These are phyloP conservation scores for Lepilemur ruficaudatus DNA, from an alignment of 2,797 vertebrate species.

Conservation along the genomic window DNA sequence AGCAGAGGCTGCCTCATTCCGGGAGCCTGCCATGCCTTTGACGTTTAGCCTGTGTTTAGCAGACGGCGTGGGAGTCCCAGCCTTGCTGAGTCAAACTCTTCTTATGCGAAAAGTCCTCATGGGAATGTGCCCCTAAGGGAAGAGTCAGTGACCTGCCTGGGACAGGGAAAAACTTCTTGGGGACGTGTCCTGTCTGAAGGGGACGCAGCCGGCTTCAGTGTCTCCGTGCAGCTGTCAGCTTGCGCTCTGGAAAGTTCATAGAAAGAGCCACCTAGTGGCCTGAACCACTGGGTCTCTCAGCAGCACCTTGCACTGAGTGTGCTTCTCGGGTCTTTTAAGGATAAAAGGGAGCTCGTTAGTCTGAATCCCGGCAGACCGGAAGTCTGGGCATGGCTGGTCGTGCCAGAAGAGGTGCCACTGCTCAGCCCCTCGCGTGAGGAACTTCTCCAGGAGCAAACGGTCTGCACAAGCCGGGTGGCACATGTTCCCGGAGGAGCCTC, in stretches of 20 bases:
- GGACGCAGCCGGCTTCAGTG: background rate
- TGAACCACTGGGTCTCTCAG: background rate
- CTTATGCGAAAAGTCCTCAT: background rate
- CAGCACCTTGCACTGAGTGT: background rate
- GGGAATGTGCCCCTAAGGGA: background rate
- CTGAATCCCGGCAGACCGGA: background rate
- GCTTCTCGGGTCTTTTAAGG: background rate
- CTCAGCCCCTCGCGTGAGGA: background rate
- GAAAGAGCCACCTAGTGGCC: slow-evolving; percentile 19
- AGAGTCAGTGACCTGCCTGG: background rate
- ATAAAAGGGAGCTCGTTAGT: background rate
- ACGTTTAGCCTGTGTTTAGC: too few relatives aligned
- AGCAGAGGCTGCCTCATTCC: background rate
- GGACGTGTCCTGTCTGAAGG: background rate
- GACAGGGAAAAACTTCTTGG: background rate
- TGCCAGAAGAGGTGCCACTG: background rate
- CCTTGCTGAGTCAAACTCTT: background rate
- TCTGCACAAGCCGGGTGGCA: background rate
- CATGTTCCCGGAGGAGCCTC: background rate
- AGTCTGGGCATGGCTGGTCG: background rate
- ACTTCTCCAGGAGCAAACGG: fast-evolving
- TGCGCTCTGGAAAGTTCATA: background rate
- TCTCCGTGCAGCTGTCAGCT: background rate
- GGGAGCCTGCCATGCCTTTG: background rate
- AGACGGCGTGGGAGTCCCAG: background rate